Base-by-base conservation (phyloP, 2,888 invertebrate species). In the Mycalesis mineus region DNA sequence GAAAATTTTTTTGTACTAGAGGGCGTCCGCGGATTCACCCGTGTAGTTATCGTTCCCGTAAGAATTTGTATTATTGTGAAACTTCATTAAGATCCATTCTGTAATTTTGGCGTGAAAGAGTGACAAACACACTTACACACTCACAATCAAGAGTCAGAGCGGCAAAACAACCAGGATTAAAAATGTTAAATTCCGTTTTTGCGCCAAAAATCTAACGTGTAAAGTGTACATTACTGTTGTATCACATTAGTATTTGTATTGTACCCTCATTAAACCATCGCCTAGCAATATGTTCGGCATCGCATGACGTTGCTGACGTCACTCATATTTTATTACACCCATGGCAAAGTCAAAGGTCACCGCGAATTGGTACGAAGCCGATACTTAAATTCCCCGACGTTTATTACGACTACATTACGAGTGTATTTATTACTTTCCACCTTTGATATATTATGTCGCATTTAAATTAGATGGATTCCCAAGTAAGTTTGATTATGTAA, bases 351-450 rank as follows among this genome's bases (percentile, higher is more conserved):
- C n/a, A 28, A 13, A 45, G 45, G 45, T 45, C 29, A 31, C 29
- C 29, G 29, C 45, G 45, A 45, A 45, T 45, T 45, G 8, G 29
- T 45, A 14, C 45, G 3, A 31, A 44, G 13, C 29, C 14, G 45
- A 45, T 45, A 45, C 29, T 29, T 45, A 45, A 45, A 45, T 45
- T 29, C 14, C 45, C 14, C 45, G 13, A 45, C 45, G 22, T 45
- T 45, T 29, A 45, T 7, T 44, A 14, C 45, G 13, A 6, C 17
- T 9, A 41, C 13, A 45, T 45, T 31, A 42, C 22, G 28, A 9
- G 22, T 41, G 6, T 42, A 45, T 45, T 45, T 45, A 45, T 45
- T 42, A 42, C 42, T 42, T 42, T 45, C 45, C 45, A 45, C 29
- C 45, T 29, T 13, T 45, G 14, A 29, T 45, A 45, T 9, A 45